A percentile compares a stretch with the other conserved stretches of the same genome.
phyloP scores from a whole-genome alignment of 2,797 vertebrate genomes.

The Mycteria americana region DNA sequence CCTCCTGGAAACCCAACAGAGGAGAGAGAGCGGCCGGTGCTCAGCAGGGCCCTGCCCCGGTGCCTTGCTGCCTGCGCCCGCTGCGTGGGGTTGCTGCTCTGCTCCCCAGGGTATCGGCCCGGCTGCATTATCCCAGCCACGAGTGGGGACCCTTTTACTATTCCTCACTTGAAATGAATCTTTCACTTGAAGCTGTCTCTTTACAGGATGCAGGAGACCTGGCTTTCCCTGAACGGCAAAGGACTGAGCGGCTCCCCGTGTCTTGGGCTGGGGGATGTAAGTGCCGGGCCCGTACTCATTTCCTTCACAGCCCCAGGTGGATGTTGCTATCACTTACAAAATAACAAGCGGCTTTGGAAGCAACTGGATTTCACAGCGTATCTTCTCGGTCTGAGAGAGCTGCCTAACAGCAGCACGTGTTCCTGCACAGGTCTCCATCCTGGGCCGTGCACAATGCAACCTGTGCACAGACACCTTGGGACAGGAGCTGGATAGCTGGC shows the following conservation, averaged over 20 bases:
- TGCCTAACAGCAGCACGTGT: accelerated
- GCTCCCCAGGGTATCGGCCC: background rate
- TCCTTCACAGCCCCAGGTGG: background rate
- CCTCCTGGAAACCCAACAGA: background rate
- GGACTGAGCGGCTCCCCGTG: background rate
- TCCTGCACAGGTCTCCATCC: background rate
- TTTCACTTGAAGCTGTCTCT: background rate
- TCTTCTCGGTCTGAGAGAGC: background rate
- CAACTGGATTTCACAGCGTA: background rate
- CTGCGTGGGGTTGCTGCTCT: background rate
- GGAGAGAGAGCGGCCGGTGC: background rate
- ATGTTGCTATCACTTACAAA: background rate
- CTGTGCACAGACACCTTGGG: background rate
- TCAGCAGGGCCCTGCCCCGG: background rate
- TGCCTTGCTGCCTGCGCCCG: background rate
- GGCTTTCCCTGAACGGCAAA: background rate
- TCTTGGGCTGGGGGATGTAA: background rate
- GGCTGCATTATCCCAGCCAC: background rate
- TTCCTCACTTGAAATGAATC: background rate
- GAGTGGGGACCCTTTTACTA: background rate
- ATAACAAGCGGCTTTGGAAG: background rate
- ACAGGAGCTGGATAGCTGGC: background rate
- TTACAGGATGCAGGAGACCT: background rate
- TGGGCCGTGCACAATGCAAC: accelerated
- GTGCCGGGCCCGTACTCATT: background rate